Evolutionary conservation across 2,888 invertebrate genomes (phyloP), one percentile per base, ranked within the genome.

Genomic region (Eurois occulta): DNA sequence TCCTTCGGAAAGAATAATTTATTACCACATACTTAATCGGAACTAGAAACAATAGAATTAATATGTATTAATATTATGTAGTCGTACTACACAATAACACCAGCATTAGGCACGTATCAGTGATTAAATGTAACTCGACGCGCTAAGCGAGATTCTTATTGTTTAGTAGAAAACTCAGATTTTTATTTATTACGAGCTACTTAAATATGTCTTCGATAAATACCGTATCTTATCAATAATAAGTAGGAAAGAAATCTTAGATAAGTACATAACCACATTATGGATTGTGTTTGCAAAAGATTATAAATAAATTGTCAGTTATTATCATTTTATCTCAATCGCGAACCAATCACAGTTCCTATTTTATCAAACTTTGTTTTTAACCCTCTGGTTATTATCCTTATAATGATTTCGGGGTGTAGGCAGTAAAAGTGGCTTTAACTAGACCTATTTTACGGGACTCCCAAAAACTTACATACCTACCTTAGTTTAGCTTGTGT

Each of bases 201-300:
- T 48, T 69, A 62, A 62, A 55, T 24, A 68, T 66, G 66, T 70
- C 3, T 46, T 62, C 43, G 62, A 43, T 77, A 77, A 66, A 48
- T 55, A 69, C 28, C 18, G 16, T 64, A 75, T 75, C 75, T 81
- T 81, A 84, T 81, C 78, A 48, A 38, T 24, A 52, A 41, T 65
- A 66, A 60, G 28, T 74, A 43, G 43, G 24, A 74, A 74, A 46
- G 5, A 68, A 65, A 73, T 75, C 71, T 48, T 41, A 62, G 74
- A 84, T 84, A 72, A 60, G 18, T 10, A 24, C n/a, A n/a, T n/a
- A 60, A 46, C 41, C n/a, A 24, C 58, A 67, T 60, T 76, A 71
- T 3, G 16, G 28, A 68, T 72, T 72, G 21, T 43, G 43, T 69
- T 41, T 24, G 35, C 13, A 13, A 60, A 65, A 72, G 52, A 75